Evolutionary conservation across 2,888 invertebrate species (phyloP).

Genomic region (Drosophila sordidapex): DNA sequence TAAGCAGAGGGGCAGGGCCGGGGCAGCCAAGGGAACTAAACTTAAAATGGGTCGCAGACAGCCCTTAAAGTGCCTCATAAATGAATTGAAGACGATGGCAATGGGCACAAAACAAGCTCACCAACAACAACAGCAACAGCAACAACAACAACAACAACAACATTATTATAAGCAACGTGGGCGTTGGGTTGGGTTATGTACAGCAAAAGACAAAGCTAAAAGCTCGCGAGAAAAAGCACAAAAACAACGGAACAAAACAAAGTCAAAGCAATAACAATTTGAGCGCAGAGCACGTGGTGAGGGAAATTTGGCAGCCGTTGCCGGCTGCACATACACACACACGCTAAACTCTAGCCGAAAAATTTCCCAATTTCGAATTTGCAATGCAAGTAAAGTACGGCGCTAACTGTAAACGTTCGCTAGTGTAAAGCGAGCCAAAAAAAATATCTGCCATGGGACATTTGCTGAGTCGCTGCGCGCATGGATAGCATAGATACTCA

Average conservation of each 20-base stretch:
- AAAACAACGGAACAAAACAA: slow-evolving; percentile 25
- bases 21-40: slow-evolving; percentile 37
- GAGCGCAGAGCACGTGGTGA: slow-evolving; percentile 64
- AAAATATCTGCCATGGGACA: slow-evolving; percentile 49
- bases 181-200: slow-evolving; percentile 57
- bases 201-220: slow-evolving; percentile 7
- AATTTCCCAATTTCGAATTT: slow-evolving; percentile 62
- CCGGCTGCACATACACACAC: slow-evolving; percentile 20
- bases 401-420: slow-evolving; percentile 31
- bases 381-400: slow-evolving; percentile 39
- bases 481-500: slow-evolving; percentile 41
- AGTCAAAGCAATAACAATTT: slow-evolving; percentile 31
- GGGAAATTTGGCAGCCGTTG: slow-evolving; percentile 53
- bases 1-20: slow-evolving; percentile 1
- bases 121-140: slow-evolving; percentile 9
- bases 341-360: slow-evolving; percentile 1
- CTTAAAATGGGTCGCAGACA: slow-evolving; percentile 73
- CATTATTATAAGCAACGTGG: slow-evolving; percentile 14
- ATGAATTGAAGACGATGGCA: slow-evolving; percentile 66
- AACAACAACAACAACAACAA: slow-evolving; percentile 3
- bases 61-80: slow-evolving; percentile 73
- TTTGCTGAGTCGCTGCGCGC: slow-evolving; percentile 43
- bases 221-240: slow-evolving; percentile 8
- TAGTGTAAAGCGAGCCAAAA: slow-evolving; percentile 23
- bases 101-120: slow-evolving; percentile 12